Evolutionary conservation across 2,113 vertebrate genomes (phyloP).

Genomic region (Burhinus bistriatus): DNA sequence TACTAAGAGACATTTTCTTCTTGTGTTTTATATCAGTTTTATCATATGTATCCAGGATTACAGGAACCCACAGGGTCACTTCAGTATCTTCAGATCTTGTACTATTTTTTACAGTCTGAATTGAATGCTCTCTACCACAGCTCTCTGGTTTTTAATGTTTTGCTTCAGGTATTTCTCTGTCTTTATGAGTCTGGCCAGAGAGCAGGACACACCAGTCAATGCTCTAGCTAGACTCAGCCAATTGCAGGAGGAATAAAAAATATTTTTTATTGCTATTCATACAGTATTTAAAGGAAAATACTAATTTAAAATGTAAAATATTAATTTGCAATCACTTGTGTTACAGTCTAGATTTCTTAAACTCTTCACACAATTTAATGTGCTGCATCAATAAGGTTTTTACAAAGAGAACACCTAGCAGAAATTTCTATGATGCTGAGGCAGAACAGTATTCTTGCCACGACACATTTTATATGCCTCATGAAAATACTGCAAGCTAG

Average conservation of each 20-base stretch:
- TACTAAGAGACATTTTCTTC: not conserved
- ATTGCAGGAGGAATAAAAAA: not conserved
- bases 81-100: slow-evolving; percentile 30
- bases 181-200: not conserved
- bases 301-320: not conserved
- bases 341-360: not conserved
- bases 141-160: slow-evolving; percentile 12
- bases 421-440: not conserved
- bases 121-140: not conserved
- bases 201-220: not conserved
- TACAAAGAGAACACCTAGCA: not conserved
- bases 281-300: not conserved
- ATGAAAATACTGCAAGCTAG: not conserved
- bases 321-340: not conserved
- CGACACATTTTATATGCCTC: not conserved
- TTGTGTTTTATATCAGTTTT: not conserved
- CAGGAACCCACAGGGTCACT: not conserved
- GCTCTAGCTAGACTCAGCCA: not conserved
- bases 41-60: not conserved
- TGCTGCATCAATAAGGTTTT: not conserved
- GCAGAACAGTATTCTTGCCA: not conserved
- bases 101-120: slow-evolving; percentile 14
- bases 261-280: not conserved
- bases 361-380: not conserved
- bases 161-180: slow-evolving; percentile 31